Evolutionary conservation across 2,113 vertebrate species (phyloP).

Genomic region (Hypanus sabinus): DNA sequence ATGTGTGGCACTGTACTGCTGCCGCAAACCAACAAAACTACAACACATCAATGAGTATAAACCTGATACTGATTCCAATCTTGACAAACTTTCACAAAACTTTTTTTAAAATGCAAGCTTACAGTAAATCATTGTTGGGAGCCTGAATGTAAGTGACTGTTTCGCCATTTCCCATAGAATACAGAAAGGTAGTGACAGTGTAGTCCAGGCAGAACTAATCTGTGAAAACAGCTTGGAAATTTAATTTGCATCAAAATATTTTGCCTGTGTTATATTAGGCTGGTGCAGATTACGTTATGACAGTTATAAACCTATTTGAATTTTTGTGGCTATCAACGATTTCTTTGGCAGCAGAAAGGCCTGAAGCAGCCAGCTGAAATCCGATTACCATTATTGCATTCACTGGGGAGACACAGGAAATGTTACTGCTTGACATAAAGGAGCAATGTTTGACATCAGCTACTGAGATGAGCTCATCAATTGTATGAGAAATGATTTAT

Average conservation of each 20-base stretch:
- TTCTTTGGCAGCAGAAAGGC: slow-evolving; percentile 14
- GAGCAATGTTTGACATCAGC: slow-evolving; percentile 2
- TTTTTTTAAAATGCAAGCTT: not conserved
- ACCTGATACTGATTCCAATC: too few relatives aligned
- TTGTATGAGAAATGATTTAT: slow-evolving; percentile 11
- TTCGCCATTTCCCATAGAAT: not conserved
- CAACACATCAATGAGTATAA: too few relatives aligned
- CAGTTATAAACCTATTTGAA: slow-evolving; percentile 13
- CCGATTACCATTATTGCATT: slow-evolving; percentile 17
- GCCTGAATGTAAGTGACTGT: not conserved
- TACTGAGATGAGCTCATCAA: slow-evolving; percentile 23
- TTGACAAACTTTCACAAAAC: not conserved
- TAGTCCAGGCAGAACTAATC: not conserved
- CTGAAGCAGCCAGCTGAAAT: not conserved
- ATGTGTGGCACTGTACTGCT: too few relatives aligned
- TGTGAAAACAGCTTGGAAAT: slow-evolving; percentile 10
- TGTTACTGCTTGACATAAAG: not conserved
- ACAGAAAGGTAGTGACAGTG: not conserved
- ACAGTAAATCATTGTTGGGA: too few relatives aligned
- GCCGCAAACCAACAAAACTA: too few relatives aligned
- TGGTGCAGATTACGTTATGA: not conserved
- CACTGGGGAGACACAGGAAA: not conserved
- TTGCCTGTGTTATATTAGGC: not conserved
- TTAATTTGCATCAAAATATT: not conserved
- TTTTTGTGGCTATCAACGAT: slow-evolving; percentile 10